These are phyloP conservation scores for Ischnura elegans DNA, from an alignment of 2,888 invertebrate species.

Conservation along the genomic window DNA sequence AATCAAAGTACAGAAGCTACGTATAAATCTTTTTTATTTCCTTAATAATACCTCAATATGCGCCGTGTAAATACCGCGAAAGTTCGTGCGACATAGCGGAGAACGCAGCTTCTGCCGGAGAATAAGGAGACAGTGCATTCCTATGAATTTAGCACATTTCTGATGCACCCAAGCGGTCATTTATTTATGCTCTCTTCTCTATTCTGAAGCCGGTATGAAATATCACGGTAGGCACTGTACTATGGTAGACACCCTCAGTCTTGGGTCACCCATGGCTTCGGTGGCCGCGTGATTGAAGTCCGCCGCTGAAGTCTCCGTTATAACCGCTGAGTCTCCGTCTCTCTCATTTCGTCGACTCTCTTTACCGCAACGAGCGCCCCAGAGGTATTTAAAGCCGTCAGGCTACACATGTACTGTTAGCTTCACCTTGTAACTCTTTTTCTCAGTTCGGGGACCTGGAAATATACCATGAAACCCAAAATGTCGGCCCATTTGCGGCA, in stretches of 20 bases:
- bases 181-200: too few species aligned
- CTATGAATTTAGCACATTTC: not conserved
- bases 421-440: slow-evolving; percentile 36
- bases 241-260: not conserved
- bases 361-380: slow-evolving; percentile 24
- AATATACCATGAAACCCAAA: not conserved
- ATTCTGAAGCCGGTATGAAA: too few species aligned
- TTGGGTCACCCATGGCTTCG: not conserved
- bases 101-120: too few species aligned
- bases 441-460: not conserved
- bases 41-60: too few species aligned
- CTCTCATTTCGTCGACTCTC: slow-evolving; percentile 10
- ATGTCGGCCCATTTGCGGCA: too few species aligned
- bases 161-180: too few species aligned
- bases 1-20: too few species aligned
- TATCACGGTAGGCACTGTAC: not conserved
- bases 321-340: not conserved
- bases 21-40: too few species aligned
- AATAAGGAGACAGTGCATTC: too few species aligned
- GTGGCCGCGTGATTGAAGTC: not conserved
- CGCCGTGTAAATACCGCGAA: too few species aligned
- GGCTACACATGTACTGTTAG: slow-evolving; percentile 44
- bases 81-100: too few species aligned
- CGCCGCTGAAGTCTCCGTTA: not conserved
- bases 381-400: slow-evolving; percentile 17